Evolutionary conservation across 1,140 invertebrate species (phyloP).

Genomic region (Meloidogyne exigua): DNA sequence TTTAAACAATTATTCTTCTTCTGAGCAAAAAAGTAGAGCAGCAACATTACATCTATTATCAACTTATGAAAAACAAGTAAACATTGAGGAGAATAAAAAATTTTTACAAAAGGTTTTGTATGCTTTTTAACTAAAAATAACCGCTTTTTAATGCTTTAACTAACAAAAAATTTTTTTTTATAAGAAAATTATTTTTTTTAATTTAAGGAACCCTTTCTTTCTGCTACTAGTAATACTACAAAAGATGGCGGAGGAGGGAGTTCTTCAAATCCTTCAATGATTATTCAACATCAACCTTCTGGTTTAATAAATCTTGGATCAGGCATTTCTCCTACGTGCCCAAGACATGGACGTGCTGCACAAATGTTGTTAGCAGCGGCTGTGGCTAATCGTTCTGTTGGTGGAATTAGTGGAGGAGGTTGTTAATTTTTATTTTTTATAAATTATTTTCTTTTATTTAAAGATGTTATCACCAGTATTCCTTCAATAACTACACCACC

Average conservation of each 20-base stretch:
- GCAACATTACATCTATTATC: constrained; percentile 2
- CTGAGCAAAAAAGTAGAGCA: neutral
- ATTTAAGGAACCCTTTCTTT: constrained; percentile 56
- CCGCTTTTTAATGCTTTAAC: constrained; percentile 7
- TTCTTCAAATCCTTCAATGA: neutral
- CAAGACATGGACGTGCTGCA: constrained; percentile 58
- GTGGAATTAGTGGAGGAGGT: constrained; percentile 14
- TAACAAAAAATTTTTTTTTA: too few species aligned
- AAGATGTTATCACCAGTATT: neutral
- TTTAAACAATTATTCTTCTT: neutral
- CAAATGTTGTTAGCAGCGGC: constrained; percentile 45
- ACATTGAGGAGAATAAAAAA: neutral
- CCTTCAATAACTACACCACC: neutral
- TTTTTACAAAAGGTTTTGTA: neutral
- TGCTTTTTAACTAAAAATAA: neutral
- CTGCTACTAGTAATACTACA: constrained; percentile 43
- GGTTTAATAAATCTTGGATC: constrained; percentile 34
- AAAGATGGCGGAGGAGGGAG: constrained; percentile 27
- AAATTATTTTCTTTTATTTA: neutral
- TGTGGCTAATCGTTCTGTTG: constrained; percentile 23
- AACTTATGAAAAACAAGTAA: neutral
- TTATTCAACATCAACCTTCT: constrained; percentile 1
- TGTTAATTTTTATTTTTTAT: neutral
- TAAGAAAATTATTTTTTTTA: constrained; percentile 8
- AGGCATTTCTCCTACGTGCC: constrained; percentile 59